phyloP scores from a whole-genome alignment of 2,888 invertebrate species.

The Xylota segnis region DNA sequence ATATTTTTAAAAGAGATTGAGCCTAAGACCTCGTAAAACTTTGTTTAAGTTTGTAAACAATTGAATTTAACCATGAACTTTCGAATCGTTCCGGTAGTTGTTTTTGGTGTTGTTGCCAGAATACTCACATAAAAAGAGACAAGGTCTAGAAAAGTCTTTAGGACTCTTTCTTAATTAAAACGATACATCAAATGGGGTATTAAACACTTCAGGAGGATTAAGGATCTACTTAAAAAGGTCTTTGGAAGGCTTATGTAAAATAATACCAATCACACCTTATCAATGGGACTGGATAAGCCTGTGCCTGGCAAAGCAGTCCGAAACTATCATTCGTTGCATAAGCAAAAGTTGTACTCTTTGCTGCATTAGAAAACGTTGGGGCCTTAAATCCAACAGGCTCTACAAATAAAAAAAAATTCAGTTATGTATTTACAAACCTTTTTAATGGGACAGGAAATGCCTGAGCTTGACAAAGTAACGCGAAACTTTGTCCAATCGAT shows the following conservation, averaged over 20 bases:
- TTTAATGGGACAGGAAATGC: constrained; percentile 89
- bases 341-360: constrained; percentile 85
- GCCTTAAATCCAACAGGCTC: constrained; percentile 86
- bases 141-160: too few relatives aligned
- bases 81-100: too few relatives aligned
- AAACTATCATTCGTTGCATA: constrained; percentile 72
- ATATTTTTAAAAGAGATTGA: too few relatives aligned
- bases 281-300: constrained; percentile 85
- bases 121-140: too few relatives aligned
- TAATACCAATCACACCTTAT: constrained; percentile 82
- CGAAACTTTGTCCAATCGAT: constrained; percentile 85
- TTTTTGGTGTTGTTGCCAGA: too few relatives aligned
- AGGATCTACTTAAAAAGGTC: too few relatives aligned
- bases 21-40: too few relatives aligned
- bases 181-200: too few relatives aligned
- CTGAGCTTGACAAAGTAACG: constrained; percentile 89
- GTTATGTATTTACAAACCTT: constrained; percentile 86
- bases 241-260: not conserved
- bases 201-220: too few relatives aligned
- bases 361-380: constrained; percentile 85
- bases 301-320: constrained; percentile 83
- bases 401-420: constrained; percentile 76
- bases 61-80: too few relatives aligned
- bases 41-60: too few relatives aligned
- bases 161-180: too few relatives aligned